Conservation (phyloP, 2,797 vertebrate genomes). For the Thripadectes ignobilis region DNA sequence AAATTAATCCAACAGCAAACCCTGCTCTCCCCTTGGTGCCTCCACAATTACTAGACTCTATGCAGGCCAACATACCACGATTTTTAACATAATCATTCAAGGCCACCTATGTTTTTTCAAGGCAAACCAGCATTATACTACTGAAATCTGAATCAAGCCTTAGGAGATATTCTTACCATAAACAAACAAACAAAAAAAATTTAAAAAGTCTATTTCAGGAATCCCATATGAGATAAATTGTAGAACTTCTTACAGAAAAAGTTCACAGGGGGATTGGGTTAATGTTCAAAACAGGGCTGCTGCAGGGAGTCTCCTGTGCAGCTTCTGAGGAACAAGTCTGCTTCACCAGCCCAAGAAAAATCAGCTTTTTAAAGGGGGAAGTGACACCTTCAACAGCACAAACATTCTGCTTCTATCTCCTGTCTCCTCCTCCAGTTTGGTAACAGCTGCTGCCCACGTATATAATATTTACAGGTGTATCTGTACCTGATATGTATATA, state of each 20-base stretch:
- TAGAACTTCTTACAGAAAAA: not conserved
- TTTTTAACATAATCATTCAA: not conserved
- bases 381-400: not conserved
- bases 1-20: not conserved
- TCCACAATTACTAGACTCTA: not conserved
- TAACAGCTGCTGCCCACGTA: not conserved
- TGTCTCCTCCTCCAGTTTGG: not conserved
- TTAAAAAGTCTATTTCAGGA: not conserved
- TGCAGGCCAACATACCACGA: not conserved
- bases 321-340: not conserved
- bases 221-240: not conserved
- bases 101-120: not conserved
- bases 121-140: not conserved
- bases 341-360: not conserved
- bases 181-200: not conserved
- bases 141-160: not conserved
- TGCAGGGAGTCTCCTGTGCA: not conserved
- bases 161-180: not conserved
- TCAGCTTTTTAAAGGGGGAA: not conserved
- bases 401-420: not conserved
- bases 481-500: too few relatives aligned
- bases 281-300: not conserved
- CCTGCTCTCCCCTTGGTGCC: slow-evolving; percentile 19
- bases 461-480: too few relatives aligned
- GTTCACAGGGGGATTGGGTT: not conserved